Evolutionary conservation across 2,888 invertebrate species (phyloP).

Genomic region (Drosophila paucipuncta): DNA sequence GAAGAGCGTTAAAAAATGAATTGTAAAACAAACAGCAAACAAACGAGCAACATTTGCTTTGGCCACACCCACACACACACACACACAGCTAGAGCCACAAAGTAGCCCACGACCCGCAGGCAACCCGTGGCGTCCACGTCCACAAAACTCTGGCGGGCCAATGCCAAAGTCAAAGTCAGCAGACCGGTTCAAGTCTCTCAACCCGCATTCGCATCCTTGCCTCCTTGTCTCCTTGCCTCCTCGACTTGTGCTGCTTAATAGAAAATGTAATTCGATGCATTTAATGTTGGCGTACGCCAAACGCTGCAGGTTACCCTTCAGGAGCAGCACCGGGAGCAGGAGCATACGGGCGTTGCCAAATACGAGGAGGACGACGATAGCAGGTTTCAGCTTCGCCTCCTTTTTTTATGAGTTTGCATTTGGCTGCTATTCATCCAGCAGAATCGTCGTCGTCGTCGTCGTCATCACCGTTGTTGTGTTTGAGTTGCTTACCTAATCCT

Average conservation of each 20-base stretch:
- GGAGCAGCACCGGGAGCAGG: conserved; percentile 26
- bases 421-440: conserved; percentile 43
- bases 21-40: conserved; percentile 76
- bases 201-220: conserved; percentile 31
- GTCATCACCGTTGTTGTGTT: conserved; percentile 43
- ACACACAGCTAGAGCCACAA: conserved; percentile 50
- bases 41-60: conserved; percentile 73
- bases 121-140: conserved; percentile 15
- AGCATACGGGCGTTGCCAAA: conserved; percentile 9
- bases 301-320: conserved; percentile 59
- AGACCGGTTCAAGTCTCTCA: conserved; percentile 40
- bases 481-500: conserved; percentile 76
- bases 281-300: conserved; percentile 69
- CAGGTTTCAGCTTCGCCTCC: conserved; percentile 38
- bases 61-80: conserved; percentile 33
- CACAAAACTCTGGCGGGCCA: conserved; percentile 20
- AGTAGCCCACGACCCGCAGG: conserved; percentile 74
- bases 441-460: conserved; percentile 1
- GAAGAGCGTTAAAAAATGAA: conserved; percentile 77
- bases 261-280: conserved; percentile 81
- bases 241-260: conserved; percentile 59
- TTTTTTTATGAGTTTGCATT: conserved; percentile 67
- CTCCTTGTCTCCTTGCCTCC: background rate
- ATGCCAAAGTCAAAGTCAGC: conserved; percentile 51
- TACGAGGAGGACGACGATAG: conserved; percentile 20